These are phyloP conservation scores for Pseudochirops corinnae DNA, from an alignment of 2,797 vertebrate species.

Conservation along the genomic window DNA sequence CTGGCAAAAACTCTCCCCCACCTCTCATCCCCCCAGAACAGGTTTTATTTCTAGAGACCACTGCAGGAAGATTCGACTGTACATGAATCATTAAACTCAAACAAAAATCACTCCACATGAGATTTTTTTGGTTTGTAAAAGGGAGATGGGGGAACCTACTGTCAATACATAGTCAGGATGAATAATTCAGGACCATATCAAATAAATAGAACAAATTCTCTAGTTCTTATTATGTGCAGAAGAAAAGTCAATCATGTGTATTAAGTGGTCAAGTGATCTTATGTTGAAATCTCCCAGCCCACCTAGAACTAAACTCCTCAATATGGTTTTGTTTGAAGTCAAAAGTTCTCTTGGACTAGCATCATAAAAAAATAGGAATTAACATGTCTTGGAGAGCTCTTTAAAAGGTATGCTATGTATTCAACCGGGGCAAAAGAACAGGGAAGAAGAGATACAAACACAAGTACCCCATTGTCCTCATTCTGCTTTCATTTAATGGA, in stretches of 20 bases:
- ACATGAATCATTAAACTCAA: not conserved
- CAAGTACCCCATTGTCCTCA: not conserved
- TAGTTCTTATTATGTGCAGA: constrained; percentile 38
- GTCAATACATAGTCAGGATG: not conserved
- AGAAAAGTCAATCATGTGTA: constrained; percentile 17
- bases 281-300: not conserved
- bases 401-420: constrained; percentile 10
- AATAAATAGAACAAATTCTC: constrained; percentile 27
- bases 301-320: constrained; percentile 13
- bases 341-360: constrained; percentile 22
- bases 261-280: not conserved
- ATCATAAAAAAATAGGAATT: constrained; percentile 23
- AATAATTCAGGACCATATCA: constrained; percentile 33
- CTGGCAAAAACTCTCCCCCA: not conserved
- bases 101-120: constrained; percentile 46
- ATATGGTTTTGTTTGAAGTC: constrained; percentile 33
- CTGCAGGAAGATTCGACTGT: not conserved
- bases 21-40: not conserved
- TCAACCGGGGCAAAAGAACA: not conserved
- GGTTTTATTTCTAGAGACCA: not conserved
- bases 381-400: constrained; percentile 3
- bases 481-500: constrained; percentile 34
- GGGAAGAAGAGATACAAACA: not conserved
- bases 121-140: constrained; percentile 49
- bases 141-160: constrained; percentile 42